Conservation (phyloP, 2,888 invertebrate species). For the Palloptera scutellata region DNA sequence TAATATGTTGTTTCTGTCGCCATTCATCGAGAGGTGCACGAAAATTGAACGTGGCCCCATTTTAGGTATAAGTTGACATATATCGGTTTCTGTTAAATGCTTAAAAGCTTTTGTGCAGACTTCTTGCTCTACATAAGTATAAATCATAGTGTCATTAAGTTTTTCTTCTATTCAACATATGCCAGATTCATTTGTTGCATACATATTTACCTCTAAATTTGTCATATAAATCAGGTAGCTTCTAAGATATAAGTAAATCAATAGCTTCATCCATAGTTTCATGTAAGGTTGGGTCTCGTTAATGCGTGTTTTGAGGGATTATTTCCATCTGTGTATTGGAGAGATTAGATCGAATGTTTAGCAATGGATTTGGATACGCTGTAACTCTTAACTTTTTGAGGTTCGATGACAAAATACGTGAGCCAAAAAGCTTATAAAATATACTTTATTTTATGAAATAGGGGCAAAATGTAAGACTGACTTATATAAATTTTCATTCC, state of each 20-base stretch:
- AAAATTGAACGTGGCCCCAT: conserved; percentile 48
- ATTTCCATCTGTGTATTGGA: too few species aligned
- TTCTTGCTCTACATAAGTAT: conserved; percentile 33
- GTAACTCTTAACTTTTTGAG: too few species aligned
- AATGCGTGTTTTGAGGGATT: too few species aligned
- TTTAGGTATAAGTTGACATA: conserved; percentile 47
- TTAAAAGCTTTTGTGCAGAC: conserved; percentile 36
- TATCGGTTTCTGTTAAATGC: conserved; percentile 43
- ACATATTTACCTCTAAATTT: background rate
- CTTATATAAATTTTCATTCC: too few species aligned
- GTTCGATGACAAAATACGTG: too few species aligned
- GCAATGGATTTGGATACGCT: too few species aligned
- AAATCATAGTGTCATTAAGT: background rate
- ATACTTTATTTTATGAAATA: too few species aligned
- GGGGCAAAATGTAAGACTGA: too few species aligned
- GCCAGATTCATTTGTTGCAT: background rate
- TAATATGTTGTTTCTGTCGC: conserved; percentile 28
- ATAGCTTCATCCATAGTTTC: conserved; percentile 31
- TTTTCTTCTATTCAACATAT: too few species aligned
- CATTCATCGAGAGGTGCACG: conserved; percentile 40
- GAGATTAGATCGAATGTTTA: too few species aligned
- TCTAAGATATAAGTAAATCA: conserved; percentile 33
- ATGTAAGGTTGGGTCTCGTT: background rate
- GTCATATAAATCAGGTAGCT: conserved; percentile 23
- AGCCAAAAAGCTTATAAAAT: too few species aligned